Percentiles rank a stretch among this genome's conserved stretches.
Conservation (phyloP, 2,888 invertebrate genomes). For the Hyposoter dolosus region DNA sequence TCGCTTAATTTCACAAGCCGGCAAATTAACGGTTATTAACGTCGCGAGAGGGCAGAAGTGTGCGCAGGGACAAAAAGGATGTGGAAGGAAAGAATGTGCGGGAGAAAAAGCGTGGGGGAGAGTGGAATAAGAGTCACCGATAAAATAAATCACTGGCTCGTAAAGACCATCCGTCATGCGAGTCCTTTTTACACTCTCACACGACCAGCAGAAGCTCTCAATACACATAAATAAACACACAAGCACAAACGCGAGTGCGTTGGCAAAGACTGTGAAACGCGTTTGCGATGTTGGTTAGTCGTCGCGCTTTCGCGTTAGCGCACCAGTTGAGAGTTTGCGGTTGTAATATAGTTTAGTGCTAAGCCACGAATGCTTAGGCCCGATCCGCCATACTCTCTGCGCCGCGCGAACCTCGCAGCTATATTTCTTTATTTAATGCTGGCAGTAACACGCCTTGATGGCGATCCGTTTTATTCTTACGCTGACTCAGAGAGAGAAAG, state of each 20-base stretch:
- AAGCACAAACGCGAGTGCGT: constrained; percentile 12
- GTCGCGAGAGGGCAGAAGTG: constrained; percentile 19
- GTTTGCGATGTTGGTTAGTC: constrained; percentile 51
- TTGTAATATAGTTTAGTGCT: constrained; percentile 81
- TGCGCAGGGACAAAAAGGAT: not conserved
- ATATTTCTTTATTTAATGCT: constrained; percentile 84
- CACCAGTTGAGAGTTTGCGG: constrained; percentile 75
- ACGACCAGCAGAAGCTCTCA: constrained; percentile 63
- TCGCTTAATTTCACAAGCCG: constrained; percentile 52
- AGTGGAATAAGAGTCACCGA: constrained; percentile 71
- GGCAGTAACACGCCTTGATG: constrained; percentile 80
- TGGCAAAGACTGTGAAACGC: constrained; percentile 25
- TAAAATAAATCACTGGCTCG: constrained; percentile 83
- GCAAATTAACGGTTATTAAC: constrained; percentile 25
- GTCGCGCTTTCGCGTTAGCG: constrained; percentile 62
- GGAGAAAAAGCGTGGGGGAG: constrained; percentile 7
- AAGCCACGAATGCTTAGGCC: constrained; percentile 80
- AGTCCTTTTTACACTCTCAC: constrained; percentile 65
- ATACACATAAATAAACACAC: constrained; percentile 26
- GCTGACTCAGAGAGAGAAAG: constrained; percentile 78
- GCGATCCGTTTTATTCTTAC: constrained; percentile 81
- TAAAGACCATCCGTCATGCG: constrained; percentile 81
- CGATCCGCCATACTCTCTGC: constrained; percentile 75
- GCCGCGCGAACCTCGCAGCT: constrained; percentile 76
- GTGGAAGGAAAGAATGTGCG: not conserved